Evolutionary conservation across 2,888 invertebrate species (phyloP).

Genomic region (Sarcophaga carnaria): DNA sequence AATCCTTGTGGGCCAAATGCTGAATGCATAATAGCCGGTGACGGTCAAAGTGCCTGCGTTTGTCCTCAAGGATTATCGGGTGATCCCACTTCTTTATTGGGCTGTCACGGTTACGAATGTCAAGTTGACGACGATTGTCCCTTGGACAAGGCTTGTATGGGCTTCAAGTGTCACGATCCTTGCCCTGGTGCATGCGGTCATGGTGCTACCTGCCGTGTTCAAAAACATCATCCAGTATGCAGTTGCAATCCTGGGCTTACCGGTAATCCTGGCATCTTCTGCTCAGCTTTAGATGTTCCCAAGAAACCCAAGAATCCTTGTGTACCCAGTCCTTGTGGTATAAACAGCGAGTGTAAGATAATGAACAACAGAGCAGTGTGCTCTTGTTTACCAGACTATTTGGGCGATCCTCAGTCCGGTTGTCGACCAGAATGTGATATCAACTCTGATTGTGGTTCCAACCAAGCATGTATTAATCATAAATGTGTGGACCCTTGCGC

Average conservation of each 20-base stretch:
- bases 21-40: conserved; percentile 86
- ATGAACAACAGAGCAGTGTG: conserved; percentile 88
- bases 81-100: conserved; percentile 87
- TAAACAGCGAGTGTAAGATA: conserved; percentile 90
- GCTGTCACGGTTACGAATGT: conserved; percentile 91
- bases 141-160: conserved; percentile 88
- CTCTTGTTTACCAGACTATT: conserved; percentile 88
- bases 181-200: conserved; percentile 92
- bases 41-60: conserved; percentile 87
- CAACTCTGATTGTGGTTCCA: conserved; percentile 90
- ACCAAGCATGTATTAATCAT: conserved; percentile 89
- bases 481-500: conserved; percentile 90
- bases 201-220: conserved; percentile 88
- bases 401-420: conserved; percentile 90
- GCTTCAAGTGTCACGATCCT: conserved; percentile 90
- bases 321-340: conserved; percentile 88
- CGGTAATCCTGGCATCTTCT: conserved; percentile 90
- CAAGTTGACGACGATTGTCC: conserved; percentile 90
- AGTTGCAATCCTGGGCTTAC: conserved; percentile 87
- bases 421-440: conserved; percentile 91
- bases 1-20: conserved; percentile 92
- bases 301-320: conserved; percentile 86
- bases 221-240: conserved; percentile 91
- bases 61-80: conserved; percentile 90
- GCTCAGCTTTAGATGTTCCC: conserved; percentile 84